Evolutionary conservation across 2,888 invertebrate species (phyloP), one percentile per base, ranked within the genome.

Genomic region (Cryptus viduatorius): DNA sequence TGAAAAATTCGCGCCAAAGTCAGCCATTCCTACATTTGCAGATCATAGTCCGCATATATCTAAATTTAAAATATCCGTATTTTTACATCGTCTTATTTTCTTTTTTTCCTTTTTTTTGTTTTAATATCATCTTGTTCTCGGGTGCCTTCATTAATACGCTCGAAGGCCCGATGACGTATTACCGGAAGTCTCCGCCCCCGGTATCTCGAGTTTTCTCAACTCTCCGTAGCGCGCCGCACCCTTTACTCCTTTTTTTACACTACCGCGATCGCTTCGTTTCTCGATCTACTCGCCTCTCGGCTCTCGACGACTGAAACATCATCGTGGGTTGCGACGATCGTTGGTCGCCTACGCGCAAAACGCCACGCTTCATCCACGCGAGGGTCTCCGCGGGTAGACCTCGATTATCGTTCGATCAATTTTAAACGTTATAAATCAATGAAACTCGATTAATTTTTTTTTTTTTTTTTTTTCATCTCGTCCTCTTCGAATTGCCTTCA

Each of bases 181-280:
- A 84, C 84, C 84, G 84, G 83, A 86, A 83, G 85, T 83, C 78
- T 76, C 81, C 76, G 81, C 83, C 84, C 82, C 82, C 84, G 82
- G 82, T 65, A 76, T 76, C 82, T 82, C 73, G 53, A 82, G 82
- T 86, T 86, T 86, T 83, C 86, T 83, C 78, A 85, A 86, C 82
- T 68, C 67, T 48, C 59, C 61, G 37, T 29, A 14, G 24, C 64
- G 44, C 59, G 88, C 87, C 90, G 86, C 90, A 91, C 90, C 90
- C 84, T 87, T 88, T 89, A 64, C 86, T 86, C 80, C 71, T 61
- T 81, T 85, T 75, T 71, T 82, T 80, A 65, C 69, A 59, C 80
- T 37, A 72, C 50, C 73, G 83, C 78, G 64, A 59, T 82, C 72
- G 81, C 65, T 69, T 72, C 71, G 76, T 75, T 73, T 53, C 64